Base-by-base conservation (phyloP, 2,113 vertebrate species). In the Telmatochromis brachygnathus region DNA sequence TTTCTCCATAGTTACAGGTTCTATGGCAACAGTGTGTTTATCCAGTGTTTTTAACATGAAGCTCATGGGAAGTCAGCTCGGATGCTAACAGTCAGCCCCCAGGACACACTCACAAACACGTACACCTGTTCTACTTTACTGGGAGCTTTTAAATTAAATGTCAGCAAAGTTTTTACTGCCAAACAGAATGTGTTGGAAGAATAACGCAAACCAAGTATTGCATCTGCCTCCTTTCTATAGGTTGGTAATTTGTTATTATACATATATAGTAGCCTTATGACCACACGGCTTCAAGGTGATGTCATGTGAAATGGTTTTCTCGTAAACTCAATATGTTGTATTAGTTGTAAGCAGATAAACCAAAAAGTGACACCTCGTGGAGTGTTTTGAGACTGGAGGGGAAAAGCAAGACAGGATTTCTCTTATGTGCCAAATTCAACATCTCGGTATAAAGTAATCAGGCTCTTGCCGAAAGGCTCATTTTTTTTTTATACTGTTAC, bases 11-110 rank as follows among this genome's bases (percentile, higher is more conserved):
- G 95, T 87, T 87, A 94, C 94, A 9, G 94, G 54, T 80, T 92
- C 94, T 94, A 93, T 96, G 94, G 95, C 91, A 91, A 96, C 95
- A 68, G 26, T 15, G 81, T 93, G 88, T 93, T 92, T 89, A 81
- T 84, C 73, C 79, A 85, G 28, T 92, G 92, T 93, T 89, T 90
- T 91, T 83, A 73, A 45, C 70, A 82, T 19, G 11, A 33, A 53
- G 81, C 92, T 94, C 92, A 87, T 88, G 89, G 86, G 92, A 94
- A 84, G 84, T 45, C 10, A 73, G 77, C 37, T 65, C 37, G 37
- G 81, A 92, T 81, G 77, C 4, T 1, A 85, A 87, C 83, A 83
- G 26, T 33, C 65, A 54, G 75, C 33, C 26, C 26, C 19, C 2
- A 11, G 82, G 21, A 88, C 21, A 56, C 49, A 53, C 28, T 23